A percentile compares a stretch with the other conserved stretches of the same genome.
Evolutionary conservation across 2,888 invertebrate species (phyloP).

Genomic region (Psylliodes chrysocephalus): DNA sequence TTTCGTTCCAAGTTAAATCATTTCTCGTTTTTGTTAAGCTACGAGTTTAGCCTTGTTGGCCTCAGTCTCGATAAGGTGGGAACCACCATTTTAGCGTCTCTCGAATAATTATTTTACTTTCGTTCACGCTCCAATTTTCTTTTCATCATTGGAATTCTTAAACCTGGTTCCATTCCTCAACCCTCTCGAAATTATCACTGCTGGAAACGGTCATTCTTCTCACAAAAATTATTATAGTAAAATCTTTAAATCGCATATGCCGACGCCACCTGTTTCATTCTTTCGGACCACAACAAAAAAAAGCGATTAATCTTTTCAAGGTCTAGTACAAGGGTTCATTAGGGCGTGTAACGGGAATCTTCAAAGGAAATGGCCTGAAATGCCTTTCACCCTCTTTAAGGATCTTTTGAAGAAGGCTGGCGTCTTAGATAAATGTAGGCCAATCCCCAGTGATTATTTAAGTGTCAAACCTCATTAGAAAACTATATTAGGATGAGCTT

Average conservation of each 20-base stretch:
- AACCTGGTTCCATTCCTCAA: too few species aligned
- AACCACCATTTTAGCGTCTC: too few species aligned
- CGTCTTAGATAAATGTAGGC: slow-evolving; percentile 14
- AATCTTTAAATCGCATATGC: not conserved
- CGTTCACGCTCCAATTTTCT: too few species aligned
- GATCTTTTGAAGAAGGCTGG: slow-evolving; percentile 20
- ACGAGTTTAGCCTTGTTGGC: too few species aligned
- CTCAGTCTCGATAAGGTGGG: too few species aligned
- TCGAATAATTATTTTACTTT: too few species aligned
- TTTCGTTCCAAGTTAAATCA: too few species aligned
- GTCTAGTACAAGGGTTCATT: slow-evolving; percentile 45
- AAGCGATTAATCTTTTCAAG: slow-evolving; percentile 45
- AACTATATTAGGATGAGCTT: too few species aligned
- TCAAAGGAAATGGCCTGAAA: slow-evolving; percentile 37
- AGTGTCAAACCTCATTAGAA: too few species aligned
- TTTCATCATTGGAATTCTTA: too few species aligned
- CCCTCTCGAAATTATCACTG: too few species aligned
- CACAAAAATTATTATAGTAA: slow-evolving; percentile 25
- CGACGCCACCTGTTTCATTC: slow-evolving; percentile 25
- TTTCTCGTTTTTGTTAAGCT: too few species aligned
- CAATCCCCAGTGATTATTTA: not conserved
- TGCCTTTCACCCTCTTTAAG: slow-evolving; percentile 26
- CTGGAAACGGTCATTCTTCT: not conserved
- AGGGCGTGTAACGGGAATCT: slow-evolving; percentile 48
- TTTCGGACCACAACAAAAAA: slow-evolving; percentile 33